Conservation (phyloP, 2,888 invertebrate species). For the Neria commutata region DNA sequence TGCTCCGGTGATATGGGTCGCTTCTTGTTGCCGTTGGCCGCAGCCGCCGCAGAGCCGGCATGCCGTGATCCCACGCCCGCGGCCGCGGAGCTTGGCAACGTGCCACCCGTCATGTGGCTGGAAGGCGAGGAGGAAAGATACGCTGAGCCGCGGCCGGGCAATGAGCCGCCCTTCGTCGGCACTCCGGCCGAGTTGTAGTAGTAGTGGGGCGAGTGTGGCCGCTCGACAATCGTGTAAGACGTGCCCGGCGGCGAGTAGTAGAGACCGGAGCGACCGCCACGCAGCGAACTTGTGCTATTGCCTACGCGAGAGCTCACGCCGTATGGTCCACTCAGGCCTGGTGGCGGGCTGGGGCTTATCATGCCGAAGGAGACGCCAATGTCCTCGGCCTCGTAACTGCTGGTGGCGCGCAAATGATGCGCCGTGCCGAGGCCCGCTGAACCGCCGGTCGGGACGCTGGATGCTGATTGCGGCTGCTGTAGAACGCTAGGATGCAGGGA, state of each 20-base stretch:
- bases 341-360: slow-evolving; percentile 51
- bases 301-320: slow-evolving; percentile 50
- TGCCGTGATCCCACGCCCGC: slow-evolving; percentile 62
- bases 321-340: slow-evolving; percentile 44
- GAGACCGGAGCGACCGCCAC: slow-evolving; percentile 70
- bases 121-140: slow-evolving; percentile 71
- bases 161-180: slow-evolving; percentile 59
- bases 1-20: slow-evolving; percentile 86
- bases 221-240: slow-evolving; percentile 86
- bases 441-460: slow-evolving; percentile 54
- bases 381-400: slow-evolving; percentile 63
- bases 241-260: slow-evolving; percentile 90
- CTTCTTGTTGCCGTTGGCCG: slow-evolving; percentile 66
- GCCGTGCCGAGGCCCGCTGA: slow-evolving; percentile 51
- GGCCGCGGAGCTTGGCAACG: slow-evolving; percentile 61
- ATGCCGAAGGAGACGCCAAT: slow-evolving; percentile 54
- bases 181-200: slow-evolving; percentile 63
- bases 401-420: slow-evolving; percentile 54
- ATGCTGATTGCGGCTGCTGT: slow-evolving; percentile 49
- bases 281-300: slow-evolving; percentile 62
- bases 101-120: slow-evolving; percentile 65
- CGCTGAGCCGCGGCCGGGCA: slow-evolving; percentile 67
- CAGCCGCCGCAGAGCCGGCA: slow-evolving; percentile 59
- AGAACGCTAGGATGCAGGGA: slow-evolving; percentile 40
- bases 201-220: slow-evolving; percentile 73